Evolutionary conservation across 2,113 vertebrate genomes (phyloP).

Genomic region (Pachyramphus minor): DNA sequence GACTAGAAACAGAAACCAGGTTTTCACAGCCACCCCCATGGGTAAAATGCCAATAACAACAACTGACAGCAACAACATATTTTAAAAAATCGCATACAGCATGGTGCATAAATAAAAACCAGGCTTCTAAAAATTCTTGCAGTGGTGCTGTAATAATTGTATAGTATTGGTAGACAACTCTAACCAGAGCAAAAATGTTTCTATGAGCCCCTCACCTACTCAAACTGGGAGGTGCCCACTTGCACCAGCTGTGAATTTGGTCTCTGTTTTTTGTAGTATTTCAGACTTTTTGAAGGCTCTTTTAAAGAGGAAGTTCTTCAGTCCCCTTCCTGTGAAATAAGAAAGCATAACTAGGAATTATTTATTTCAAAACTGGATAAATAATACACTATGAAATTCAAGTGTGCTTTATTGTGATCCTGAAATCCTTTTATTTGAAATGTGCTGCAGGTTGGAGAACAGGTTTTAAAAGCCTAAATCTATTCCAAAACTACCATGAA

Average conservation of each 20-base stretch:
- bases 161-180: not conserved
- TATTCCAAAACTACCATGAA: slow-evolving; percentile 2
- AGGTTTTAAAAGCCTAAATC: slow-evolving; percentile 21
- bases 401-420: not conserved
- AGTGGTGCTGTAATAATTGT: not conserved
- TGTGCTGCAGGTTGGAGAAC: not conserved
- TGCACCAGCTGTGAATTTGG: not conserved
- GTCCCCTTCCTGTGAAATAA: not conserved
- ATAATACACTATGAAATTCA: not conserved
- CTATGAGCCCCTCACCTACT: not conserved
- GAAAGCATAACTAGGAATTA: not conserved
- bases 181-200: not conserved
- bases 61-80: not conserved
- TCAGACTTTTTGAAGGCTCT: not conserved
- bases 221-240: not conserved
- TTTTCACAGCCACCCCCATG: not conserved
- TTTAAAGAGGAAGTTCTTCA: not conserved
- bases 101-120: not conserved
- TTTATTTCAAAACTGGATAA: not conserved
- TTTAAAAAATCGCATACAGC: not conserved
- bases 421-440: slow-evolving; percentile 3
- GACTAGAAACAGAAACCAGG: not conserved
- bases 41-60: not conserved
- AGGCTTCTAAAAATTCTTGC: not conserved
- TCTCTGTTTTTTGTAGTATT: not conserved